Evolutionary conservation across 2,113 vertebrate species (phyloP), one percentile per base, ranked within the genome.

Genomic region (Chaetura pelagica): DNA sequence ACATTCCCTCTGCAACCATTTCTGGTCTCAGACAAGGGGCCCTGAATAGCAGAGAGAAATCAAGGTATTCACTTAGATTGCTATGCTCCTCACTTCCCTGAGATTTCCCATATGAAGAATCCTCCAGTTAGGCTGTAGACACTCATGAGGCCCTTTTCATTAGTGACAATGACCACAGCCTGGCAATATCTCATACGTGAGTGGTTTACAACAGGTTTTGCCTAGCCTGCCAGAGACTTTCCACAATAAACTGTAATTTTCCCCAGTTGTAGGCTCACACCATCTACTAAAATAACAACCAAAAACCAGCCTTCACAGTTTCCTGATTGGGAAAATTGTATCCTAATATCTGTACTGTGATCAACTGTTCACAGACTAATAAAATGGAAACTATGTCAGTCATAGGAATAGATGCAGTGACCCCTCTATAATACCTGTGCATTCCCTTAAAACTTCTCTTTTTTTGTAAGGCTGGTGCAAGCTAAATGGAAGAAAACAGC

Each of bases 121-220:
- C 15, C 10, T 68, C 18, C 44, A 73, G 12, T 35, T 7, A 44
- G 27, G 42, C 55, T 77, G 35, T 18, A 78, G 27, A 15, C n/a
- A 7, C 27, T 59, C 62, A 4, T 34, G 7, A 34, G 26, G 51
- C 32, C 58, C 29, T 44, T 66, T 23, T 27, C 16, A 1, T 3
- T 30, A 18, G 22, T 14, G 38, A 30, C 63, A 61, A 15, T 3
- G 7, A 48, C 7, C 21, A 40, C 35, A 61, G 67, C 44, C 73
- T 68, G 72, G 48, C 49, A 32, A 20, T 15, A 14, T 6, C n/a
- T 72, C 52, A 10, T 0, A 0, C 9, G 30, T 2, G 12, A 62
- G 32, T 23, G 26, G 16, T 6, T 73, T 51, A 30, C 30, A 1
- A 1, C 13, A 34, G 51, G 34, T 55, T 71, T 66, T 75, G 30